Base-by-base conservation (phyloP, 1,140 invertebrate species). In the Meloidogyne hapla region DNA sequence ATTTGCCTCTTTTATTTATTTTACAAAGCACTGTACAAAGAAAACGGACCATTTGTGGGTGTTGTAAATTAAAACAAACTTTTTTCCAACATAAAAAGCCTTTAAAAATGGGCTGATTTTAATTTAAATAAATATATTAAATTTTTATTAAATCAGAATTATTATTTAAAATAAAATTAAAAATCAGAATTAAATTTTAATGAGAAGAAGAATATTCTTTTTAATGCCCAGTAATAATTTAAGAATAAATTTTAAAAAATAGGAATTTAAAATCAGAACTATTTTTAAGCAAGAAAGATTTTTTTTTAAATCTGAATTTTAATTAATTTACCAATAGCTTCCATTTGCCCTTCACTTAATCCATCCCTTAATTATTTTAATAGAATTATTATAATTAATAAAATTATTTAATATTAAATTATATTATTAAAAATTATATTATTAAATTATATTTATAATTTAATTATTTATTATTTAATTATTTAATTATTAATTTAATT, bases 1-100 rank as follows among this genome's bases (percentile, higher is more conserved):
- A 9, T n/a, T 18, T n/a, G 63, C 70, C 70, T 15, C 33, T 73
- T 42, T 62, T 48, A 67, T 82, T 82, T 6, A 82, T 73, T 38
- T 26, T 33, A 65, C 80, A 82, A 12, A 82, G 65, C 15, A 62
- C 23, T 15, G 63, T 40, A 48, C 81, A 83, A 23, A 83, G 69
- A 72, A 82, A 82, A 28, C 74, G 72, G 12, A 82, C 74, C 5
- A 83, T 68, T 69, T 83, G 77, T 15, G 63, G 63, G 23, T 82
- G 79, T 61, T 83, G 38, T 23, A 79, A 78, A 65, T 42, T 75
- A 64, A 77, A 83, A 64, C 80, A 82, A 15, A 82, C 63, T 21
- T 76, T 82, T 65, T 82, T 82, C 80, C 80, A 82, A 64, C 64
- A 76, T 33, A 82, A 40, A 65, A 82, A 82, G 0, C 80, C 80